Base-by-base conservation (phyloP, 1,140 invertebrate genomes). In the Phenacoccus solenopsis region DNA sequence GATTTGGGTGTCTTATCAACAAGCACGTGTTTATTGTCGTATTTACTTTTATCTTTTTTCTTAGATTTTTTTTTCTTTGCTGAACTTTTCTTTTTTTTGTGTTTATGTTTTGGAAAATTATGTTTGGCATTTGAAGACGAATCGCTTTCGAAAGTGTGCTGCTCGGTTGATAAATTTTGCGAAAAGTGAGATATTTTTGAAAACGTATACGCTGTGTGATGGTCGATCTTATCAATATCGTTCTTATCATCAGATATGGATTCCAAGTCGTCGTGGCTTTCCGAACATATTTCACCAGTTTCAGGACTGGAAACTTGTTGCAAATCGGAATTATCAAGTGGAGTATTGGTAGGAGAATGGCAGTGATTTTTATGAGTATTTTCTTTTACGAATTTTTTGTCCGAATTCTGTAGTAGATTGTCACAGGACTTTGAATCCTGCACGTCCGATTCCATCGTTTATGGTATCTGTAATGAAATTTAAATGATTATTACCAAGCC, bases 261-360 rank as follows among this genome's bases (percentile, higher is more conserved):
- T 16, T 49, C 38, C 38, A 49, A 49, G 16, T 49, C 38, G 16
- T 49, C 20, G 9, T 64, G 12, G 25, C 59, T 64, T 9, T 64
- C 59, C 9, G 59, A 64, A 25, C 59, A 64, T 25, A 64, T 64
- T 25, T 64, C 59, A 24, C 59, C 59, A 64, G 59, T 25, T 64
- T 64, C 59, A 64, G 59, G 59, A 22, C 59, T 64, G 1, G 59
- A 64, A 20, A 24, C 3, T 25, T 64, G 10, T 27, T 3, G 22
- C n/a, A n/a, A n/a, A n/a, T n/a, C n/a, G 5, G 38, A n/a, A 49
- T 5, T 49, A 4, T 49, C 16, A n/a, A n/a, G 38, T 16, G 20
- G 20, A 9, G 5, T 3, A 16, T 49, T n/a, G 5, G 38, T 3
- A 9, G 38, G 12, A 49, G 38, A 16, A 49, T 49, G 38, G 16